Evolutionary conservation across 2,888 invertebrate genomes (phyloP).

Genomic region (Eulithis testata): DNA sequence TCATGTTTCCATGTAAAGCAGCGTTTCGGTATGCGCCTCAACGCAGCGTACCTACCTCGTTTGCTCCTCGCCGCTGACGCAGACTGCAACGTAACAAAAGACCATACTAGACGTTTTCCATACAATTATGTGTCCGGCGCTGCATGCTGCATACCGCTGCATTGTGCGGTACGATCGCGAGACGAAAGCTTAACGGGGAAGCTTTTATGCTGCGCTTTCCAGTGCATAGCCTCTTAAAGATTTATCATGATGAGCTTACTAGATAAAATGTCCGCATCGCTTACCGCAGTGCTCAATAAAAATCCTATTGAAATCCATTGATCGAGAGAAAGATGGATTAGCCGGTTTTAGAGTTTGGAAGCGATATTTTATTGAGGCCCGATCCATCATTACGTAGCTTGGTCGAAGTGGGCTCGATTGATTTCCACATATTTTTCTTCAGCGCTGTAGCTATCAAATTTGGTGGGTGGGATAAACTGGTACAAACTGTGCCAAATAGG

Average conservation of each 20-base stretch:
- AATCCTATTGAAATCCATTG: conserved; percentile 35
- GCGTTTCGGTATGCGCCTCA: no score
- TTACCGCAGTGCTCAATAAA: conserved; percentile 30
- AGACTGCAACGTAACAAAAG: no score
- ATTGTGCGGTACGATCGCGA: no score
- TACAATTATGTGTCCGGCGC: no score
- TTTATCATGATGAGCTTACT: background rate
- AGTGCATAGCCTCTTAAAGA: background rate
- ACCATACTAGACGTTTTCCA: no score
- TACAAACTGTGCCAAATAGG: no score
- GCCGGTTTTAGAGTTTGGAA: conserved; percentile 49
- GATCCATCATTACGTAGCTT: conserved; percentile 51
- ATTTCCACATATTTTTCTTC: conserved; percentile 44
- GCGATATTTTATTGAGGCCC: conserved; percentile 47
- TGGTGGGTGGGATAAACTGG: no score
- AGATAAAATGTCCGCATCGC: conserved; percentile 25
- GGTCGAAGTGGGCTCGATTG: conserved; percentile 38
- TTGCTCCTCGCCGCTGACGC: no score
- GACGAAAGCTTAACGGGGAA: background rate
- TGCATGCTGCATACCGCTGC: no score
- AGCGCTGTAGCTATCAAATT: background rate
- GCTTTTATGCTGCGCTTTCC: background rate
- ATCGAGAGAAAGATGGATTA: conserved; percentile 50
- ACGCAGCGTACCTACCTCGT: no score
- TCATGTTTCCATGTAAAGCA: no score